phyloP scores from a whole-genome alignment of 1,140 invertebrate genomes.

The Penaeus japonicus region DNA sequence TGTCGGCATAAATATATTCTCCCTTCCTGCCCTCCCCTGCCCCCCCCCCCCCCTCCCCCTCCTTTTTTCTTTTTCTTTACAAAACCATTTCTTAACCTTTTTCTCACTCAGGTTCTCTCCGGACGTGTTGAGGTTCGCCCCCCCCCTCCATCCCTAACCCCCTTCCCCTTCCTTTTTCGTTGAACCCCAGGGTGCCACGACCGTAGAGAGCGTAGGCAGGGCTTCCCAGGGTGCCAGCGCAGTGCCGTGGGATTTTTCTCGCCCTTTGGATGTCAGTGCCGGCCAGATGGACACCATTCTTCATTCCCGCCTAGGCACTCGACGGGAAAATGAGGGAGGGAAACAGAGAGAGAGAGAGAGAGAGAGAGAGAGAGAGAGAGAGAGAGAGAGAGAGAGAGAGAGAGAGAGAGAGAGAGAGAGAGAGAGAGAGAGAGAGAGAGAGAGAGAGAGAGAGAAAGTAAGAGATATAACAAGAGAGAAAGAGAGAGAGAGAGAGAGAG shows the following conservation, averaged over 20 bases:
- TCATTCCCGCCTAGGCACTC: neutral
- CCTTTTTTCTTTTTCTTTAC: neutral
- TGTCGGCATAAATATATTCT: too few species aligned
- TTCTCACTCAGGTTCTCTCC: too few species aligned
- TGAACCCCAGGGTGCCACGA: too few species aligned
- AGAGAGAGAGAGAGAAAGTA: neutral
- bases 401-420: constrained; percentile 26
- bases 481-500: constrained; percentile 20
- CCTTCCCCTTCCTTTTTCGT: neutral
- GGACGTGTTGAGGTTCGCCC: too few species aligned
- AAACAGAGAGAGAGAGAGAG: neutral
- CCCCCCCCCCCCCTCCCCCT: neutral
- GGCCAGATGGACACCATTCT: too few species aligned
- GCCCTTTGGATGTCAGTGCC: too few species aligned
- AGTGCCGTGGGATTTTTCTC: too few species aligned
- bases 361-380: constrained; percentile 20
- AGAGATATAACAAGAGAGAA: neutral
- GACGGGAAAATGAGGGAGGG: neutral
- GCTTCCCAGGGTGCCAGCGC: too few species aligned
- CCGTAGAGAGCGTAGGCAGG: too few species aligned
- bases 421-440: neutral
- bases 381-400: constrained; percentile 20
- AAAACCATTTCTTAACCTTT: neutral
- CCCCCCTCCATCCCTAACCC: neutral
- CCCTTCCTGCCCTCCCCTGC: neutral